Evolutionary conservation across 1,140 invertebrate species (phyloP).

Genomic region (Melipona quadrifasciata): DNA sequence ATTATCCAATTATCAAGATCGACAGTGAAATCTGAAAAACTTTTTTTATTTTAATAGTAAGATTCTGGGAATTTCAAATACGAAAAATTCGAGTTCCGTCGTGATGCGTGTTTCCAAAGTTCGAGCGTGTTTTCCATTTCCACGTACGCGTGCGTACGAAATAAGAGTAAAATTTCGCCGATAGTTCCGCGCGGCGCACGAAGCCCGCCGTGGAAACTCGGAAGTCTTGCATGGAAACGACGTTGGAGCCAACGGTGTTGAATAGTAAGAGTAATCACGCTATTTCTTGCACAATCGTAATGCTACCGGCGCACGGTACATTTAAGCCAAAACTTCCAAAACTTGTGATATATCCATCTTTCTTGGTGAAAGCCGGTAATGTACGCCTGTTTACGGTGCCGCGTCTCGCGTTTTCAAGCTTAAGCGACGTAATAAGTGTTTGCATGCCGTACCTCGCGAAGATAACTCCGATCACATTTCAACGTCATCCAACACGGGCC

Average conservation of each 20-base stretch:
- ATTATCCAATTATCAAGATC: no score
- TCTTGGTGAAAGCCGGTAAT: background rate
- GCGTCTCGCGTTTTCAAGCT: background rate
- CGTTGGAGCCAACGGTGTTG: background rate
- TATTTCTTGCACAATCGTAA: background rate
- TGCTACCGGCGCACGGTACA: background rate
- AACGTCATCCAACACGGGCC: conserved; percentile 40
- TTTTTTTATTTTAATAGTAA: no score
- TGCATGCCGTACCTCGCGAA: conserved; percentile 54
- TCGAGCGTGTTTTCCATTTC: no score
- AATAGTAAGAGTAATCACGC: background rate
- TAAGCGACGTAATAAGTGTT: conserved; percentile 57
- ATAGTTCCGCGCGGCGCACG: background rate
- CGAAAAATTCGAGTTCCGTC: no score
- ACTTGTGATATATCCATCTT: background rate
- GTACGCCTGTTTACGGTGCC: background rate
- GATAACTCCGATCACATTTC: conserved; percentile 64
- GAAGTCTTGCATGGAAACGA: background rate
- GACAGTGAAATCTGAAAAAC: no score
- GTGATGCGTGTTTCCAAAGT: no score
- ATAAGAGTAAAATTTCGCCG: background rate
- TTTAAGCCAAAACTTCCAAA: background rate
- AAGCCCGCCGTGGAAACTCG: background rate
- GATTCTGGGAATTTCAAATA: no score
- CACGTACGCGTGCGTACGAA: no score